Evolutionary conservation across 2,113 vertebrate species (phyloP).

Genomic region (Cercocebus atys): DNA sequence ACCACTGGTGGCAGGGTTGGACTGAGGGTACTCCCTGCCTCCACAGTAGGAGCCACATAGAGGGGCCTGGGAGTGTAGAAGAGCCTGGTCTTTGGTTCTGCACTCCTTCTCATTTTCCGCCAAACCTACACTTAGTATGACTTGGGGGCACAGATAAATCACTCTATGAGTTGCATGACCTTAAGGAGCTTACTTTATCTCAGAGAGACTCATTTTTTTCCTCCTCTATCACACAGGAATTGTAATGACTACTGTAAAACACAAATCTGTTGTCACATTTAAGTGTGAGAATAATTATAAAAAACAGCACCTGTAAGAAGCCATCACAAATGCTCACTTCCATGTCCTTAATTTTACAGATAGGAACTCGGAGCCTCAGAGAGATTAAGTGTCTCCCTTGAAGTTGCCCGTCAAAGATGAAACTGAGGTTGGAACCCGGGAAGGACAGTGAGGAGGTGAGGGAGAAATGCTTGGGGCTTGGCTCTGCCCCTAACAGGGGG

Average conservation of each 20-base stretch:
- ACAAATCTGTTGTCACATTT: neutral
- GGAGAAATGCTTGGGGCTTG: neutral
- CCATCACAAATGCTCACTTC: neutral
- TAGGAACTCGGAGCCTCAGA: neutral
- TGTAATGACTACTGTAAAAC: neutral
- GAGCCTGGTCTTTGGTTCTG: neutral
- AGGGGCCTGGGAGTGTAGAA: neutral
- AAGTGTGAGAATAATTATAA: constrained; percentile 1
- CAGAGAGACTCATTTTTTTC: constrained; percentile 20
- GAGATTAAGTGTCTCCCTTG: neutral
- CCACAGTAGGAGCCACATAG: neutral
- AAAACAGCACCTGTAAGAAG: neutral
- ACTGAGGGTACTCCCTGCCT: neutral
- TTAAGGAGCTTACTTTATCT: neutral
- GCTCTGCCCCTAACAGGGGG: neutral
- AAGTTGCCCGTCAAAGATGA: neutral
- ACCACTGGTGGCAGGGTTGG: neutral
- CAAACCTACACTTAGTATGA: neutral
- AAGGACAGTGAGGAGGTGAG: neutral
- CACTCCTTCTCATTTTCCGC: neutral
- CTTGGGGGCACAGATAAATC: neutral
- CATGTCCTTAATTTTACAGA: neutral
- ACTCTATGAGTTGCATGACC: neutral
- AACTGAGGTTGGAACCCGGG: neutral
- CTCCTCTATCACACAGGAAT: neutral